Conservation (phyloP, 1,140 invertebrate genomes). For the Mizuhopecten yessoensis region DNA sequence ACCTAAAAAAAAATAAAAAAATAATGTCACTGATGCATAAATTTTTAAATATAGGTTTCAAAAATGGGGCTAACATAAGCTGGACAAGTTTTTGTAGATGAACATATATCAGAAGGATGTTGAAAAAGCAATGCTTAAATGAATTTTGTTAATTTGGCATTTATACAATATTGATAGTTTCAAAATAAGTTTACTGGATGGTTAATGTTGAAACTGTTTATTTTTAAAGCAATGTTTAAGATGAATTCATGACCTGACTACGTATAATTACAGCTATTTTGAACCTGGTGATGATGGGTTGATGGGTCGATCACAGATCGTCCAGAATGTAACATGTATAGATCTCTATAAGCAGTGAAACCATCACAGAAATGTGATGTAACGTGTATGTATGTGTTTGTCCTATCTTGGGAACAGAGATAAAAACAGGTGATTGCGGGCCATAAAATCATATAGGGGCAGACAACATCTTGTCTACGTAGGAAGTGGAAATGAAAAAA, state of each 20-base stretch:
- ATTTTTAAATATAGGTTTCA: no score
- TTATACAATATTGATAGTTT: neutral
- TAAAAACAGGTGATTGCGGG: slow-evolving; percentile 13
- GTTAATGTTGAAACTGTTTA: no score
- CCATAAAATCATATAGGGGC: slow-evolving; percentile 1
- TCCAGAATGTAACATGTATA: neutral
- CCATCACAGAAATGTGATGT: slow-evolving; percentile 8
- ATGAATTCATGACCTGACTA: neutral
- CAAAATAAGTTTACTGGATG: neutral
- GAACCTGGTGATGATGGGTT: neutral
- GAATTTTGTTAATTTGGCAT: no score
- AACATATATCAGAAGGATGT: neutral
- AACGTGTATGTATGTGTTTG: neutral
- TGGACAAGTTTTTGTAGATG: neutral
- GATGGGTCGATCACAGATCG: neutral
- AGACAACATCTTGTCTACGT: neutral
- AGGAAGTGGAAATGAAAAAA: slow-evolving; percentile 35
- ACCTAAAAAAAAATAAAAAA: no score
- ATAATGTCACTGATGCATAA: no score
- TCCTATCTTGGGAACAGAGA: neutral
- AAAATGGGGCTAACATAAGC: neutral
- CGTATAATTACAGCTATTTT: neutral
- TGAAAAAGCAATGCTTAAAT: neutral
- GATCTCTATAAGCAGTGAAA: slow-evolving; percentile 6
- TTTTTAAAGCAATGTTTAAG: neutral